A percentile compares a stretch with the other conserved stretches of the same genome.
phyloP scores from a whole-genome alignment of 1,140 invertebrate species.

The Whitmania pigra region DNA sequence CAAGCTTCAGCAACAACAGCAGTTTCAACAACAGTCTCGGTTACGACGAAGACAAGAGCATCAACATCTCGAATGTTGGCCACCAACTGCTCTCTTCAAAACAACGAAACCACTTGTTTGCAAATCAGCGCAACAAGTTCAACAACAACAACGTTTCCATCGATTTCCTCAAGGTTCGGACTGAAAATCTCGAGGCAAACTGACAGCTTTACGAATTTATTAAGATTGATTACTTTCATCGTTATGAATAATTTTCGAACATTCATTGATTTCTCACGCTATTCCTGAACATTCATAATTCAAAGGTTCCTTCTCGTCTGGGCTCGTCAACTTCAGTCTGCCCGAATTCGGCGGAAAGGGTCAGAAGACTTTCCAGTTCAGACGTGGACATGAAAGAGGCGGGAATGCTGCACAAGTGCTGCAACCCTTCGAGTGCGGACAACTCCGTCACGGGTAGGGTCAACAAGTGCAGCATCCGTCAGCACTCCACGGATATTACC shows the following conservation, averaged over 20 bases:
- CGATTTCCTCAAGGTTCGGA: slow-evolving; percentile 4
- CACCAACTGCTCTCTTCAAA: background rate
- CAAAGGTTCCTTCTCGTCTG: background rate
- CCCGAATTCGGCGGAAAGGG: background rate
- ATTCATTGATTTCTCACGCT: background rate
- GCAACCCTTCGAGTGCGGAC: background rate
- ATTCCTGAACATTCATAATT: background rate
- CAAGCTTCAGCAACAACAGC: slow-evolving; percentile 1
- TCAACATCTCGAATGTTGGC: background rate
- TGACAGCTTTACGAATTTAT: background rate
- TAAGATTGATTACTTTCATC: background rate
- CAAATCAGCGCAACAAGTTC: background rate
- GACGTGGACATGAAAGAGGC: slow-evolving; percentile 6
- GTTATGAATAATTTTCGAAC: background rate
- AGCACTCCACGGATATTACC: background rate
- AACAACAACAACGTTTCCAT: slow-evolving; percentile 4
- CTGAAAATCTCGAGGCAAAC: background rate
- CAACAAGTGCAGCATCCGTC: slow-evolving; percentile 24
- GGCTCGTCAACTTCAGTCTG: background rate
- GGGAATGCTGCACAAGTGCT: background rate
- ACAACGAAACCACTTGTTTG: background rate
- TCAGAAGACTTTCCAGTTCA: background rate
- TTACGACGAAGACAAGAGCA: background rate
- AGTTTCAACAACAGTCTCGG: slow-evolving; percentile 9
- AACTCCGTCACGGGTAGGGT: background rate